Percentiles rank a stretch among this genome's conserved stretches.
phyloP scores from a whole-genome alignment of 2,888 invertebrate genomes.

The Heteromyza rotundicornis region DNA sequence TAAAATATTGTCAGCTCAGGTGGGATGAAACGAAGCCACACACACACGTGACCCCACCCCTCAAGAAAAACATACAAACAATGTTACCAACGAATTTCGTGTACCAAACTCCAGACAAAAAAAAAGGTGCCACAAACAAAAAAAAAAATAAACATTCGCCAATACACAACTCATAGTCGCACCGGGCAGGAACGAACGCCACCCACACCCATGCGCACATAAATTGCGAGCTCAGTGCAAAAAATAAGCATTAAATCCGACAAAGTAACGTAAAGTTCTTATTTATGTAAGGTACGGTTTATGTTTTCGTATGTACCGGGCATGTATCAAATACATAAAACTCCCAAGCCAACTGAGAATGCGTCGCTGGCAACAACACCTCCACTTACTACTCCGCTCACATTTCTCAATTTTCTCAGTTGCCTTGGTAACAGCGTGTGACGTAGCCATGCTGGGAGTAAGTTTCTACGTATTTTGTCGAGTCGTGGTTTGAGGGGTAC shows the following conservation, averaged over 20 bases:
- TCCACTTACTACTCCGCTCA: neutral
- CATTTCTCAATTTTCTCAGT: neutral
- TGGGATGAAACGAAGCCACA: neutral
- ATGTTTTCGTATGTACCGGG: neutral
- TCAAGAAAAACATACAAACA: no score
- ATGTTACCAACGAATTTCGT: conserved; percentile 9
- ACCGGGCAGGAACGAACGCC: conserved; percentile 22
- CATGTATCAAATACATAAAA: neutral
- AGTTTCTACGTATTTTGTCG: no score
- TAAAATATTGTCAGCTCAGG: neutral
- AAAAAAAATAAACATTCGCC: neutral
- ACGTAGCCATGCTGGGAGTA: neutral
- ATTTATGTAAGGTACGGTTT: conserved; percentile 7
- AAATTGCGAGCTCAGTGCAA: conserved; percentile 47
- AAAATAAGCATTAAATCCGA: neutral
- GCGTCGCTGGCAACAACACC: neutral
- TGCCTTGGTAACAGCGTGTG: conserved; percentile 12
- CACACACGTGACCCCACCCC: neutral
- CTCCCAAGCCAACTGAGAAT: neutral
- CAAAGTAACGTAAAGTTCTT: conserved; percentile 17
- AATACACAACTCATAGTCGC: conserved; percentile 22
- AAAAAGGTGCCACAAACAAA: neutral
- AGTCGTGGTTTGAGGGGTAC: no score
- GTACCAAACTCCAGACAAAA: conserved; percentile 5
- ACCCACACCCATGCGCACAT: conserved; percentile 47